Percentiles rank a stretch among this genome's conserved stretches.
phyloP scores from a whole-genome alignment of 2,113 vertebrate species.

The Cinclus mexicanus region DNA sequence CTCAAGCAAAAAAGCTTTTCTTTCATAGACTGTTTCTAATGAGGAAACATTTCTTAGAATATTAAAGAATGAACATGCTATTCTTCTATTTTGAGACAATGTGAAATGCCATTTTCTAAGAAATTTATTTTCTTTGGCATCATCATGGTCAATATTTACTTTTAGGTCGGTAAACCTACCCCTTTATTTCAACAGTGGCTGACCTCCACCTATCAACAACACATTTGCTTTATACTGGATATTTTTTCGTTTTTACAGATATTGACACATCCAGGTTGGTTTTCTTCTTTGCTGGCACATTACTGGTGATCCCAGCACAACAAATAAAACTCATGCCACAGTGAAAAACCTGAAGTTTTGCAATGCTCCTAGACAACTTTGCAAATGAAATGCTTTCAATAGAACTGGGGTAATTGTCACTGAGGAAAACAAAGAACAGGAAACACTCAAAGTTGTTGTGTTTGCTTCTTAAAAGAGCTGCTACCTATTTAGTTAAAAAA shows the following conservation, averaged over 20 bases:
- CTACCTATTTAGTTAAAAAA: neutral
- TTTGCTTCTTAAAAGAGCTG: neutral
- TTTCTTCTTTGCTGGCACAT: neutral
- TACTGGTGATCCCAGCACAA: neutral
- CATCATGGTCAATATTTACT: neutral
- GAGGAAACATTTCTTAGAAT: neutral
- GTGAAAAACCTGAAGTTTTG: neutral
- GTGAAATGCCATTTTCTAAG: neutral
- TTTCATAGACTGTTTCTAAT: neutral
- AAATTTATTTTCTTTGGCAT: neutral
- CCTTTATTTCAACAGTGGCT: neutral
- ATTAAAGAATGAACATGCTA: neutral
- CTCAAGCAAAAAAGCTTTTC: neutral
- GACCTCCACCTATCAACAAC: neutral
- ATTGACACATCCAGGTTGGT: neutral
- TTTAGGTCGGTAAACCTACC: neutral
- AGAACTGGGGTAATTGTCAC: neutral
- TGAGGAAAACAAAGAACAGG: slow-evolving; percentile 9
- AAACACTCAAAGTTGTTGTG: neutral
- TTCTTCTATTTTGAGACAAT: neutral
- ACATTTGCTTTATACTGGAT: neutral
- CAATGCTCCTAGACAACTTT: neutral
- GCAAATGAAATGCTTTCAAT: neutral
- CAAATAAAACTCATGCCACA: neutral
- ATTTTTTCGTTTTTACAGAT: neutral